Percentiles rank a stretch among this genome's conserved stretches.
These are phyloP conservation scores for Labeo rohita DNA, from an alignment of 2,113 vertebrate species.

Conservation along the genomic window DNA sequence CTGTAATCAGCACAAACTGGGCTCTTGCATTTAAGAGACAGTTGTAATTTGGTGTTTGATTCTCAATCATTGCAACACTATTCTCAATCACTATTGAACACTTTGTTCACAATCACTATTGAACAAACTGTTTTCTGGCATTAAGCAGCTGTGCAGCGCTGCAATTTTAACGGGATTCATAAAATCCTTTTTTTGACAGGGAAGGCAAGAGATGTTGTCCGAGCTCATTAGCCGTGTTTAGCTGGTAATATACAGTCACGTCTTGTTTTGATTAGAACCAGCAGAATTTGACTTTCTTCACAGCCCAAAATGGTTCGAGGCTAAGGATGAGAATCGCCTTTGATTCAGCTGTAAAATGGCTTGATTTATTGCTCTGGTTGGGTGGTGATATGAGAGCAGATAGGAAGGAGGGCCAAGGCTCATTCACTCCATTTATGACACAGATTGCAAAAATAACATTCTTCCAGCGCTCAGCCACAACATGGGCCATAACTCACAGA, in stretches of 20 bases:
- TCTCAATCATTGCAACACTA: not conserved
- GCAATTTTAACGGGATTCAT: not conserved
- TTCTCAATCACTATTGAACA: not conserved
- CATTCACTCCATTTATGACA: conserved; percentile 27
- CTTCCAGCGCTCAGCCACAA: not conserved
- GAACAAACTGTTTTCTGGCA: not conserved
- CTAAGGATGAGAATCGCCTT: conserved; percentile 39
- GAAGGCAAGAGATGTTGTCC: conserved; percentile 15
- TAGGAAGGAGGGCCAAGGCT: conserved; percentile 14
- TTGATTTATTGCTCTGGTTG: conserved; percentile 18
- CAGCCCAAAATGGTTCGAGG: conserved; percentile 38
- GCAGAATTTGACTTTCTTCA: conserved; percentile 41
- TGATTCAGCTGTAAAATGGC: conserved; percentile 41
- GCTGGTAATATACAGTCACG: conserved; percentile 28
- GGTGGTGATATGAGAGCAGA: conserved; percentile 37
- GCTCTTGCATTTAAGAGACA: not conserved
- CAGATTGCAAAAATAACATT: conserved; percentile 24
- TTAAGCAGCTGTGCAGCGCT: not conserved
- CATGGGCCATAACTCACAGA: not conserved
- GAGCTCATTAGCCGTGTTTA: conserved; percentile 29
- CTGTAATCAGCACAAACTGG: too few relatives aligned
- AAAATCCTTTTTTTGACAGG: not conserved
- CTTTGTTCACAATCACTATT: not conserved
- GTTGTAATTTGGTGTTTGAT: not conserved
- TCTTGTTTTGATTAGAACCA: conserved; percentile 50